Conservation (phyloP, 2,888 invertebrate genomes). For the Melieria picta region DNA sequence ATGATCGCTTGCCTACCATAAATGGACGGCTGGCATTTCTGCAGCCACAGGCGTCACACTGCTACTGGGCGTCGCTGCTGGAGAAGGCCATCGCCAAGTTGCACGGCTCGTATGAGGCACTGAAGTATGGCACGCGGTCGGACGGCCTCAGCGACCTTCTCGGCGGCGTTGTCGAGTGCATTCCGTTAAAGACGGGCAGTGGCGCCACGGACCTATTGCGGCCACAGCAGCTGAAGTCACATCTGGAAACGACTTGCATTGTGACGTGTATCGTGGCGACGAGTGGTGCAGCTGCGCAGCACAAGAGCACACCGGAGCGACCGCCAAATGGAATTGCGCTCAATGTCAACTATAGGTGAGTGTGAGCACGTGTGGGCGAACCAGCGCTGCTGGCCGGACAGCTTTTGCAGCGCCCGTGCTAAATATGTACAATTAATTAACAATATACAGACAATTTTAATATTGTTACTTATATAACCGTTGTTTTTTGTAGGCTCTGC, state of each 20-base stretch:
- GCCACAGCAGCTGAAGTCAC: slow-evolving; percentile 71
- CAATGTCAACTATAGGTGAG: slow-evolving; percentile 78
- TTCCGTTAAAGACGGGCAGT: slow-evolving; percentile 75
- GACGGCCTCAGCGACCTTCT: slow-evolving; percentile 90
- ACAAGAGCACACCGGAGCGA: slow-evolving; percentile 72
- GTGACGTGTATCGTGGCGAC: slow-evolving; percentile 77
- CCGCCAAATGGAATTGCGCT: slow-evolving; percentile 75
- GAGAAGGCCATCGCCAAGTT: slow-evolving; percentile 96
- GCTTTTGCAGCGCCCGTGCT: not conserved
- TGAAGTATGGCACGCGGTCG: slow-evolving; percentile 89
- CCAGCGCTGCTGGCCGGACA: slow-evolving; percentile 10
- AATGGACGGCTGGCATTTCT: slow-evolving; percentile 87
- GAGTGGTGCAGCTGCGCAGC: slow-evolving; percentile 64
- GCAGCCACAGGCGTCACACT: slow-evolving; percentile 81
- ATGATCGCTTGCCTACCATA: slow-evolving; percentile 89
- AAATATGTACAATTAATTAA: not conserved
- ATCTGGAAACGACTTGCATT: slow-evolving; percentile 84
- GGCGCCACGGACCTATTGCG: slow-evolving; percentile 71
- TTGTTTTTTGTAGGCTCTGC: slow-evolving; percentile 49
- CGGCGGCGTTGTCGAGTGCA: slow-evolving; percentile 87
- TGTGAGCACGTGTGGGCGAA: slow-evolving; percentile 23
- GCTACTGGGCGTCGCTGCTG: slow-evolving; percentile 88
- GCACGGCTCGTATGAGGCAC: slow-evolving; percentile 92
- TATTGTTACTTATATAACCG: not conserved
- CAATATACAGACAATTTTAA: not conserved